Conservation (phyloP, 2,797 vertebrate species). For the Aythya fuligula region DNA sequence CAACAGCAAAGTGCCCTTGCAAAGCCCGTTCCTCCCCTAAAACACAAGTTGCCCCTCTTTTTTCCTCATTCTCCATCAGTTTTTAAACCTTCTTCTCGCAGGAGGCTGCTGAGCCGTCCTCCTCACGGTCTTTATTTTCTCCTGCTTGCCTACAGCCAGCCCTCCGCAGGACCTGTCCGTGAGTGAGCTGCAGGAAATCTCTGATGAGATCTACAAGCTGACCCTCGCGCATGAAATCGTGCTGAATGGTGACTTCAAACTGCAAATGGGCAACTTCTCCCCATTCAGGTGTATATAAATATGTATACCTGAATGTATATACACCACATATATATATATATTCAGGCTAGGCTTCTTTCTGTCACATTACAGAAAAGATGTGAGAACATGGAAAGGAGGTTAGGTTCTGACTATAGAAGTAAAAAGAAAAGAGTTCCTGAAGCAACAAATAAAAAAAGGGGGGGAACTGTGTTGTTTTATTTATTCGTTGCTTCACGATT, state of each 20-base stretch:
- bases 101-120: accelerated
- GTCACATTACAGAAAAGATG: accelerated
- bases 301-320: too few species aligned
- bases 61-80: too few species aligned
- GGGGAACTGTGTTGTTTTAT: background rate
- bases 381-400: background rate
- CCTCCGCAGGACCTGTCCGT: slow-evolving; percentile 53
- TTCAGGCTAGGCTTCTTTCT: background rate
- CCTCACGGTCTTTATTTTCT: background rate
- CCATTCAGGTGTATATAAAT: slow-evolving; percentile 55
- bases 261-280: slow-evolving; percentile 66
- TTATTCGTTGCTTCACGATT: background rate
- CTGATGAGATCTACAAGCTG: slow-evolving; percentile 73
- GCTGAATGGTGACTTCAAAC: slow-evolving; percentile 71
- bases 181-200: slow-evolving; percentile 66
- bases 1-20: too few species aligned
- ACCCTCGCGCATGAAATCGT: slow-evolving; percentile 70
- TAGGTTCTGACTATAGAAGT: background rate
- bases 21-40: too few species aligned
- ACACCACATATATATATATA: background rate
- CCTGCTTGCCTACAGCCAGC: slow-evolving; percentile 63
- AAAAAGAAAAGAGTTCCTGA: background rate
- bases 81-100: background rate
- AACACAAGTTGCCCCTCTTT: too few species aligned
- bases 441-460: background rate